phyloP scores from a whole-genome alignment of 2,797 vertebrate species.

The Poeciliopsis gracilis region DNA sequence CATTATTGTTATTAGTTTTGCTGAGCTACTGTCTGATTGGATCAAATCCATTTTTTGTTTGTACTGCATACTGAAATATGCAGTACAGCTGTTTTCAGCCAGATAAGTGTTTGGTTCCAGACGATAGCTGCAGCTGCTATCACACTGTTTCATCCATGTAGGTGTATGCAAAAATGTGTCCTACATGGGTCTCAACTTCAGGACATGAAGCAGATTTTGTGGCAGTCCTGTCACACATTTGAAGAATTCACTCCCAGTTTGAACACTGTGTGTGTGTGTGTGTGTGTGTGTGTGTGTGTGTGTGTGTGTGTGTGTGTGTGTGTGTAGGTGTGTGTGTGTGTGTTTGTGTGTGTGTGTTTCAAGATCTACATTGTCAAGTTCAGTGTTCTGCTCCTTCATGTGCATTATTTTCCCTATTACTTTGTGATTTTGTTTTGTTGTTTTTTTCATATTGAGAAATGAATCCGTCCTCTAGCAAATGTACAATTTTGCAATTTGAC shows the following conservation, averaged over 20 bases:
- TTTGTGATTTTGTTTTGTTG: background rate
- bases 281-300: background rate
- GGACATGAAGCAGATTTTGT: background rate
- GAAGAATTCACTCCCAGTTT: background rate
- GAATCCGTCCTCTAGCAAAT: background rate
- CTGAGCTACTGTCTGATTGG: conserved; percentile 4
- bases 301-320: no score
- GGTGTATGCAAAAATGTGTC: background rate
- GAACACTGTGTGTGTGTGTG: background rate
- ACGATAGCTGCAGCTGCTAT: background rate
- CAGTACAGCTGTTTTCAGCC: background rate
- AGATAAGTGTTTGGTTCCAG: background rate
- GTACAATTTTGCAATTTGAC: no score
- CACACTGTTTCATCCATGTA: background rate
- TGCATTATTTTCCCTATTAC: background rate
- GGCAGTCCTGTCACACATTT: background rate
- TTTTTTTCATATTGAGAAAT: background rate
- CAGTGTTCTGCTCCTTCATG: background rate
- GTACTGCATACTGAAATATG: conserved; percentile 47
- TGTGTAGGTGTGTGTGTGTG: no score
- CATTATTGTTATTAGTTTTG: background rate
- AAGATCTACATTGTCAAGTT: background rate
- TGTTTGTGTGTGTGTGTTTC: background rate
- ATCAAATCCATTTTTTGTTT: background rate
- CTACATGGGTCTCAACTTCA: background rate